phyloP scores from a whole-genome alignment of 2,113 vertebrate genomes.

The Trematomus loennbergii region DNA sequence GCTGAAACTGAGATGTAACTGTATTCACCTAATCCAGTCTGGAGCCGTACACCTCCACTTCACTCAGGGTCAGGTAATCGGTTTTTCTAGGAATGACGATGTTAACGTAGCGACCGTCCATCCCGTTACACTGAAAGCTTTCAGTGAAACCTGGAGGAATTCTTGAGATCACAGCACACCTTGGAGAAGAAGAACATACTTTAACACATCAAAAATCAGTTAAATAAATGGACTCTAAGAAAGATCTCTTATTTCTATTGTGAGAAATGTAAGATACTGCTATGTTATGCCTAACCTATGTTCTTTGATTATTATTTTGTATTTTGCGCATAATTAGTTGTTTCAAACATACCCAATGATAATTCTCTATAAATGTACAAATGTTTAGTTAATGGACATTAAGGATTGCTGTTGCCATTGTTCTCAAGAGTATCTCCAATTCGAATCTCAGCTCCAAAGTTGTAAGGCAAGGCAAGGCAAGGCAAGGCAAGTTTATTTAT shows the following conservation, averaged over 20 bases:
- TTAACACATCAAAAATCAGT: too few species aligned
- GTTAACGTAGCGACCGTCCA: constrained; percentile 59
- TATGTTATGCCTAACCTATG: too few species aligned
- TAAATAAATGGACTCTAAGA: not conserved
- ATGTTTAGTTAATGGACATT: too few species aligned
- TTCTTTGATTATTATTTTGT: not conserved
- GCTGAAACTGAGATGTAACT: too few species aligned
- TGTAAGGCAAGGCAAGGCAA: too few species aligned
- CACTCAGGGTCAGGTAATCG: not conserved
- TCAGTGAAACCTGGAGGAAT: not conserved
- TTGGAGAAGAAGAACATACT: constrained; percentile 12
- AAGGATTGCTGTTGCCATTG: constrained; percentile 65
- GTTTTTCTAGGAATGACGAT: constrained; percentile 14
- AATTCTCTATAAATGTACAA: not conserved
- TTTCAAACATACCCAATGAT: not conserved
- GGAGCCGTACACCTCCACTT: constrained; percentile 61
- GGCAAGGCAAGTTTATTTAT: too few species aligned
- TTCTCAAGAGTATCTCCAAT: constrained; percentile 61
- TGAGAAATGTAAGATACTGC: too few species aligned
- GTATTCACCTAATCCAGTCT: constrained; percentile 27
- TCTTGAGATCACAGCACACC: constrained; percentile 37
- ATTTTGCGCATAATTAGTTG: not conserved
- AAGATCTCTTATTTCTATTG: too few species aligned
- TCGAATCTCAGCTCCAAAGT: constrained; percentile 61
- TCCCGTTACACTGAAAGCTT: constrained; percentile 34